Base-by-base conservation (phyloP, 2,113 vertebrate genomes). In the Odontophorus gujanensis region DNA sequence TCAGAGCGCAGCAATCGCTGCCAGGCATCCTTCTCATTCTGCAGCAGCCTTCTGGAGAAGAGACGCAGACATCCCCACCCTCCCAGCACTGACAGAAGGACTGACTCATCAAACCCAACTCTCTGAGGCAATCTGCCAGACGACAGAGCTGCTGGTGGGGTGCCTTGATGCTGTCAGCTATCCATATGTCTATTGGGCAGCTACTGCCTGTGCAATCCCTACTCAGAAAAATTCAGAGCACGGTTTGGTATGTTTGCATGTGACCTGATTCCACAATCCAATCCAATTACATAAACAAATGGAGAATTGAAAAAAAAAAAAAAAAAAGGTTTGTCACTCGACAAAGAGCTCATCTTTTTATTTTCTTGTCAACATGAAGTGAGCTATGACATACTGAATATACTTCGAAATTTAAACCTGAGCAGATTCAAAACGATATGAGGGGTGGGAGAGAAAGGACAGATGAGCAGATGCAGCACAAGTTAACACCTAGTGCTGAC, bases 111-210 rank as follows among this genome's bases (percentile, higher is more conserved):
- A 32, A 69, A 72, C 63, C 66, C 66, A 48, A 77, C 78, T 92
- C 71, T 51, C 87, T 20, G 71, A 73, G 92, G 95, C 95, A 91
- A 85, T 82, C 87, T 87, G 96, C 95, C 95, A 96, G 92, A 89
- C 53, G 6, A 53, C 93, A 76, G 74, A 91, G 87, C 53, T 94
- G 87, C 92, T 95, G 81, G n/a, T 92, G 87, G 75, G 81, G 58
- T 92, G 87, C 78, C 87, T 92, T 48, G 72, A 69, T 89, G 87
- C 85, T 87, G 90, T 87, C 82, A 95, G 85, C 50, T 96, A 79
- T 63, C 93, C 92, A 85, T 95, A 92, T 96, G 93, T 92, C 84
- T 89, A 11, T 32, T 4, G 26, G 96, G 89, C 81, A 95, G 78
- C 62, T 45, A 53, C 63, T 89, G 93, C 63, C 67, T 82, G 50